These are phyloP conservation scores for Akabosia matsudoensis DNA, from an alignment of 1,140 invertebrate species.

Conservation along the genomic window DNA sequence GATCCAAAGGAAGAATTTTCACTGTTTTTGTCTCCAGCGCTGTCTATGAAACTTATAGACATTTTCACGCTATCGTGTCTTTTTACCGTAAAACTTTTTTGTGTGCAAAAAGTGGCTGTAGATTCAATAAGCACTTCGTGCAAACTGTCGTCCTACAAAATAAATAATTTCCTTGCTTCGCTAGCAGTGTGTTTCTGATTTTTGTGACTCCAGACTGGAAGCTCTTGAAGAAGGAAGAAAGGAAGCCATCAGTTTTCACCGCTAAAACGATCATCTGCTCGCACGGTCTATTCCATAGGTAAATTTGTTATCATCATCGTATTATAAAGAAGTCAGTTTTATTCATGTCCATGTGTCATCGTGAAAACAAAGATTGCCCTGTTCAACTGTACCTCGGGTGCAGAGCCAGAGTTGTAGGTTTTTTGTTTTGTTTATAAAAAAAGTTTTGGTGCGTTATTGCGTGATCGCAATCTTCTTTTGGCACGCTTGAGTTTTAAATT, in stretches of 20 bases:
- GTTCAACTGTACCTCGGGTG: too few species aligned
- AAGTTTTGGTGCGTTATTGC: too few species aligned
- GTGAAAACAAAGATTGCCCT: not conserved
- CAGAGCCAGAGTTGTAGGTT: too few species aligned
- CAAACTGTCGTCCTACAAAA: not conserved
- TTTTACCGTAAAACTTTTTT: too few species aligned
- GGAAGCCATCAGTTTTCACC: conserved; percentile 1
- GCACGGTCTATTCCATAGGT: not conserved
- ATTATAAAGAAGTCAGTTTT: not conserved
- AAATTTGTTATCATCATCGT: not conserved
- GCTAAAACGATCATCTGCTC: not conserved
- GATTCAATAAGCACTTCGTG: not conserved
- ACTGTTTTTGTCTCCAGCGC: not conserved
- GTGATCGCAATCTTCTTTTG: too few species aligned
- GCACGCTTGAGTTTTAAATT: too few species aligned
- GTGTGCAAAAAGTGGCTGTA: too few species aligned
- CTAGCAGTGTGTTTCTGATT: not conserved
- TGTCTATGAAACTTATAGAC: not conserved
- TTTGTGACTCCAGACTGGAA: conserved; percentile 6
- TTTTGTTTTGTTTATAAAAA: not conserved
- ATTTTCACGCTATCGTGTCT: too few species aligned
- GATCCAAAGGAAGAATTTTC: conserved; percentile 8
- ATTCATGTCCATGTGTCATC: not conserved
- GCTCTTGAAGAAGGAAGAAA: not conserved
- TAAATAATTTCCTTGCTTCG: not conserved